Base-by-base conservation (phyloP, 2,113 vertebrate species). In the Gnathonemus echidnorhynchus region DNA sequence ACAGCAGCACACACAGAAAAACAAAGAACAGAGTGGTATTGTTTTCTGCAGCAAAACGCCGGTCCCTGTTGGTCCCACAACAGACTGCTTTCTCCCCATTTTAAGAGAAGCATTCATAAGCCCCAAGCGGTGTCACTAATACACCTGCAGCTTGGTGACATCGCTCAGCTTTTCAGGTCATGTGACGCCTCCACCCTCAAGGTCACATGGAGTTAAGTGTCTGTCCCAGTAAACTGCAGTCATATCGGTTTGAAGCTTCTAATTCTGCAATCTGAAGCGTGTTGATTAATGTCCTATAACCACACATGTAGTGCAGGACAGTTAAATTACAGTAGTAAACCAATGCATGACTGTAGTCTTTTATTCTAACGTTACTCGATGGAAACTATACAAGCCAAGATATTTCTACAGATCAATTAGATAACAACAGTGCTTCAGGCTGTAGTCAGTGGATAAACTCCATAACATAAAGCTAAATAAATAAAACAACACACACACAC, bases 21-120 rank as follows among this genome's bases (percentile, higher is more conserved):
- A 80, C 74, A 80, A 80, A 80, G 74, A 80, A 80, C 74, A 80
- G 74, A 80, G 35, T 39, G 74, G 35, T 42, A 80, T 80, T 80
- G 74, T 80, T 80, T 42, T 19, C 35, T 39, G 31, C 74, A 80
- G 74, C 17, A 80, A 80, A 80, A 42, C 15, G 15, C 15, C 15
- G 5, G 74, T 19, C 74, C 35, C 35, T 77, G 74, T 6, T 17
- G 74, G 17, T 80, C 13, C 74, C 35, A 80, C 35, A 80, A 35
- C 31, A 80, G 35, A 42, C 31, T 42, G 74, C 17, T 42, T 42
- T 80, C 35, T 42, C 35, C 74, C 35, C 74, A 80, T 19, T 80
- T 42, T 80, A 80, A 80, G 74, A 8, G 35, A 80, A 80, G 31
- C 74, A 42, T 80, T 80, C 74, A 80, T 80, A 39, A 17, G 35